Evolutionary conservation across 2,888 invertebrate species (phyloP).

Genomic region (Mayetiola destructor): DNA sequence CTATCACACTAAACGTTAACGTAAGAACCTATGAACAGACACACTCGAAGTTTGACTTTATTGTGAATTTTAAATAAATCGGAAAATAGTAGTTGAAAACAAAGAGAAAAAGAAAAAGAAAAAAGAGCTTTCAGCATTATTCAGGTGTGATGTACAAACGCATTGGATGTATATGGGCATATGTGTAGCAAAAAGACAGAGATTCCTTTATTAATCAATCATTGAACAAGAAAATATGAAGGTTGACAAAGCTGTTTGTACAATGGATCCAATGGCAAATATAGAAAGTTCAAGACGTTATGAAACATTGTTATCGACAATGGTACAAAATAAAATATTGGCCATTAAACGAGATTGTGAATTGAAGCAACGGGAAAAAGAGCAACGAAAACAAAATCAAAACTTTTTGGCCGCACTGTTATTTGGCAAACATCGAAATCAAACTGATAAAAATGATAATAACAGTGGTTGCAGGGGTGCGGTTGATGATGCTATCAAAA

Average conservation of each 20-base stretch:
- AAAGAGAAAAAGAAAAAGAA: too few relatives aligned
- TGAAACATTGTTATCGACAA: constrained; percentile 32
- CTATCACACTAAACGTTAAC: too few relatives aligned
- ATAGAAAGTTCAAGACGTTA: constrained; percentile 33
- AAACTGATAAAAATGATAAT: neutral
- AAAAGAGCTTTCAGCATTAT: too few relatives aligned
- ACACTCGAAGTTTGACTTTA: too few relatives aligned
- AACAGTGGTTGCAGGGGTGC: neutral
- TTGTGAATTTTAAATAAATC: too few relatives aligned
- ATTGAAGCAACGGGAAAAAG: constrained; percentile 23
- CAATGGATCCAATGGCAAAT: constrained; percentile 31
- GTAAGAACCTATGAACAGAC: too few relatives aligned
- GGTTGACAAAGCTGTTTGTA: constrained; percentile 34
- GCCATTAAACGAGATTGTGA: constrained; percentile 35
- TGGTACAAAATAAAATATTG: constrained; percentile 34
- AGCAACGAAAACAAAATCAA: constrained; percentile 20
- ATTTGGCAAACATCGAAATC: neutral
- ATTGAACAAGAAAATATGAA: constrained; percentile 22
- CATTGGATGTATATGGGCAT: too few relatives aligned
- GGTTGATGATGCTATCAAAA: neutral
- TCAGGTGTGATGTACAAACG: too few relatives aligned
- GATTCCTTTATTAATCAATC: too few relatives aligned
- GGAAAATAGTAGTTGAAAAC: too few relatives aligned
- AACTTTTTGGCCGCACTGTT: constrained; percentile 6
- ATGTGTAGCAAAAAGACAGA: too few relatives aligned